A percentile compares a stretch with the other conserved stretches of the same genome.
phyloP scores from a whole-genome alignment of 2,888 invertebrate species.

The Pammene fasciana region DNA sequence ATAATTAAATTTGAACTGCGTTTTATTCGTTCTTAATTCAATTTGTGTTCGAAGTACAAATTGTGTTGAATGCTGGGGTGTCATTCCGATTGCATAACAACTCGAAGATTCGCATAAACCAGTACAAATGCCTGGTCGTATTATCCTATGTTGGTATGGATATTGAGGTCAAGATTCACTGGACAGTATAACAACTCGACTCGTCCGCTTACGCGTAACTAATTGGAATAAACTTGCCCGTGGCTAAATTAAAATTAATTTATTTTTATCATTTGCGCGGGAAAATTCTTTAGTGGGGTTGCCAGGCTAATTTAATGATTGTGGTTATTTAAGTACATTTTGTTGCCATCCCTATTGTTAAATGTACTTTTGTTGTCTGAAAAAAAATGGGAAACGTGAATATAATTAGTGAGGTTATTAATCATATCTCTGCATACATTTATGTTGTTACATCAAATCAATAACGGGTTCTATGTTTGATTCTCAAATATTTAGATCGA shows the following conservation, averaged over 20 bases:
- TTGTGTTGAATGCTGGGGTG: slow-evolving; percentile 60
- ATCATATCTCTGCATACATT: slow-evolving; percentile 12
- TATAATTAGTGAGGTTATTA: slow-evolving; percentile 4
- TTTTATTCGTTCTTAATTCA: slow-evolving; percentile 68
- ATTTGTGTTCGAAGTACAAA: slow-evolving; percentile 72
- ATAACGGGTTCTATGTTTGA: not conserved
- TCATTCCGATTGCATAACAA: not conserved
- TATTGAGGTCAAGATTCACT: not conserved
- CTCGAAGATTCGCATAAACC: not conserved
- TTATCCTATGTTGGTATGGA: not conserved
- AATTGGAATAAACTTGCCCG: slow-evolving; percentile 53
- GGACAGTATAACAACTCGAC: not conserved
- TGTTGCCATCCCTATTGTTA: slow-evolving; percentile 4
- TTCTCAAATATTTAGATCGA: not conserved
- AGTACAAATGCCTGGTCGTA: not conserved
- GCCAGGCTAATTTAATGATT: slow-evolving; percentile 26
- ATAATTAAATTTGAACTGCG: slow-evolving; percentile 25
- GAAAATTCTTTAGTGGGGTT: slow-evolving; percentile 61
- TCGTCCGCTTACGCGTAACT: not conserved
- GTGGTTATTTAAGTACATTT: slow-evolving; percentile 18
- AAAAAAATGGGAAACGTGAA: slow-evolving; percentile 2
- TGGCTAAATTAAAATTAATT: slow-evolving; percentile 73
- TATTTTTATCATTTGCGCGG: slow-evolving; percentile 68
- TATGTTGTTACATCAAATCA: not conserved
- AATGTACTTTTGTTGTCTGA: not conserved